Conservation (phyloP, 2,888 invertebrate genomes). For the Apodemia zela region DNA sequence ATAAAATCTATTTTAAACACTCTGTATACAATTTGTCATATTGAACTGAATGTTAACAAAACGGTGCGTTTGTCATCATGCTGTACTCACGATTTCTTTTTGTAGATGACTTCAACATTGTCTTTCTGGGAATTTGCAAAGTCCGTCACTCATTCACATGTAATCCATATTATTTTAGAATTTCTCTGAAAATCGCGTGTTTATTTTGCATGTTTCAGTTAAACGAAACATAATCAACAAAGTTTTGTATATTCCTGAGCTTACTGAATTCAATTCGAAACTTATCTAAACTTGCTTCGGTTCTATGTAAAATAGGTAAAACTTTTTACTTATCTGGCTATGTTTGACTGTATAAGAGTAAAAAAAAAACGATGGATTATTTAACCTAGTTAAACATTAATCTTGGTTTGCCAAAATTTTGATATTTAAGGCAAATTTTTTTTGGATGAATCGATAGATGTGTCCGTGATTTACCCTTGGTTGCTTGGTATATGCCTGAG, state of each 20-base stretch:
- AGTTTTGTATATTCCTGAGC: conserved; percentile 38
- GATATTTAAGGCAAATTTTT: too few species aligned
- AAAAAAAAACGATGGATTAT: neutral
- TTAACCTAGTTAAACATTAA: neutral
- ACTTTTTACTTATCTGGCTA: conserved; percentile 1
- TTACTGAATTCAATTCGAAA: conserved; percentile 5
- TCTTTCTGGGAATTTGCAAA: conserved; percentile 48
- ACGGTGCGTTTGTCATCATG: conserved; percentile 42
- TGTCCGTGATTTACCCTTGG: too few species aligned
- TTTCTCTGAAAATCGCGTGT: conserved; percentile 71
- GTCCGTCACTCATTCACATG: conserved; percentile 47
- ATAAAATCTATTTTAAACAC: neutral
- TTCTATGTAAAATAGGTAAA: neutral
- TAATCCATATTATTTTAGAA: conserved; percentile 57
- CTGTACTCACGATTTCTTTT: conserved; percentile 37
- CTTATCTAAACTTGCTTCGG: neutral
- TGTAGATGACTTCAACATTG: conserved; percentile 42
- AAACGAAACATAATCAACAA: conserved; percentile 56
- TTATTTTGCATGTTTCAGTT: conserved; percentile 62
- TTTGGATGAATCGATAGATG: too few species aligned
- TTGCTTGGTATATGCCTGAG: too few species aligned
- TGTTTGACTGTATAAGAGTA: neutral
- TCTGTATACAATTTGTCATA: conserved; percentile 19
- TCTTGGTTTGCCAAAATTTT: neutral
- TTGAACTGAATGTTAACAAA: conserved; percentile 34